These are phyloP conservation scores for Phodopus roborovskii DNA, from an alignment of 2,113 vertebrate species.

Conservation along the genomic window DNA sequence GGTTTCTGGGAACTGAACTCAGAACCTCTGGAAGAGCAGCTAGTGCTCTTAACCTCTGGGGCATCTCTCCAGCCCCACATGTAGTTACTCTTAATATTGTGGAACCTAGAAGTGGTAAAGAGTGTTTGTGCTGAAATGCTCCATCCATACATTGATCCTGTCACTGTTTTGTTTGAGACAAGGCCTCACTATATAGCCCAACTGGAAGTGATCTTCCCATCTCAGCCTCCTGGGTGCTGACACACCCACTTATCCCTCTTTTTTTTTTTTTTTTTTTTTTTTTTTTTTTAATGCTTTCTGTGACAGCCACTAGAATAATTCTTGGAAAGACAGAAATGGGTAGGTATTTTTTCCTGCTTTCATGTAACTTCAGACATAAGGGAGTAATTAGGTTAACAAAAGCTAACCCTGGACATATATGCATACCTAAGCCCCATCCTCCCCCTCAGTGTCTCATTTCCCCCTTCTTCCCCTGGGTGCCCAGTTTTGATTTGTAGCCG, in stretches of 20 bases:
- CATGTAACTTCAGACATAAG: neutral
- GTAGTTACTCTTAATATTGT: neutral
- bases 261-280: neutral
- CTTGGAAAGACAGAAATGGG: constrained; percentile 16
- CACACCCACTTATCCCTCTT: neutral
- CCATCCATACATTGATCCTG: neutral
- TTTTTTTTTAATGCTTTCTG: neutral
- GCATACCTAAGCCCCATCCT: neutral
- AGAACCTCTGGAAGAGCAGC: neutral
- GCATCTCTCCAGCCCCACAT: neutral
- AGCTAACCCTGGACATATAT: neutral
- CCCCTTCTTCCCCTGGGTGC: neutral
- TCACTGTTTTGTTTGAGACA: neutral
- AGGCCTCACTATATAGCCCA: neutral
- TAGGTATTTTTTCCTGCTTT: neutral
- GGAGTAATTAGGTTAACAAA: neutral
- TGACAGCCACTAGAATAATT: neutral
- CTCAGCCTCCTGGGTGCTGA: neutral
- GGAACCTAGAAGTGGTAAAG: neutral
- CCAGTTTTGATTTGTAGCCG: neutral
- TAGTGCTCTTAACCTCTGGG: neutral
- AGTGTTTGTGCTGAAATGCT: neutral
- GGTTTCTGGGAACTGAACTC: neutral
- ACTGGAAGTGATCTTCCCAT: too few relatives aligned
- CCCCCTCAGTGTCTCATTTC: neutral